Conservation (phyloP, 1,140 invertebrate species). For the Drosophila arawakana region DNA sequence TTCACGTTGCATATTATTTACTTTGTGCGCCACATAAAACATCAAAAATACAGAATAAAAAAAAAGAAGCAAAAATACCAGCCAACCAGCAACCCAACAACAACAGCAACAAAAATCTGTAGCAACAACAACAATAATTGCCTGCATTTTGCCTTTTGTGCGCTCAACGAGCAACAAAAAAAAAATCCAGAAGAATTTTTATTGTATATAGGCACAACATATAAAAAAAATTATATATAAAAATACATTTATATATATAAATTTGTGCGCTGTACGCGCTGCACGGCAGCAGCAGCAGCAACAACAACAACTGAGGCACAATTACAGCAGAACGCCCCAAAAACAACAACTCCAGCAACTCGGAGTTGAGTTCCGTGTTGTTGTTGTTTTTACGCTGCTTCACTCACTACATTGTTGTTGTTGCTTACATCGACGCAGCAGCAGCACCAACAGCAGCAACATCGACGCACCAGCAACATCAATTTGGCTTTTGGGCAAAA, state of each 20-base stretch:
- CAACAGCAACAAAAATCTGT: conserved; percentile 32
- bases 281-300: conserved; percentile 37
- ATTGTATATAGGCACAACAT: conserved; percentile 72
- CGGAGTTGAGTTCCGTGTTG: conserved; percentile 22
- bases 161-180: conserved; percentile 40
- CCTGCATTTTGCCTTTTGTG: conserved; percentile 77
- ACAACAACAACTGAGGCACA: conserved; percentile 48
- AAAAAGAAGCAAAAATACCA: conserved; percentile 46
- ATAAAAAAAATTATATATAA: conserved; percentile 46
- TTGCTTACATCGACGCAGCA: conserved; percentile 34
- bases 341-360: conserved; percentile 34
- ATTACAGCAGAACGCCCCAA: conserved; percentile 43
- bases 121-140: conserved; percentile 63
- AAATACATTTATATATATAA: conserved; percentile 48
- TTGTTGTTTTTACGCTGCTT: conserved; percentile 16
- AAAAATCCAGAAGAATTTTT: conserved; percentile 62
- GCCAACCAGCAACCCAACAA: conserved; percentile 62
- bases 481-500: conserved; percentile 78
- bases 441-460: conserved; percentile 5
- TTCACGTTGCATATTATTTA: conserved; percentile 78
- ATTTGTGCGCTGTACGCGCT: conserved; percentile 33
- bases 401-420: conserved; percentile 21
- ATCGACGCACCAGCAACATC: conserved; percentile 28
- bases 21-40: conserved; percentile 66
- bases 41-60: conserved; percentile 30